Percentiles rank a stretch among this genome's conserved stretches.
Conservation (phyloP, 2,113 vertebrate genomes). For the Circaetus cinerascens region DNA sequence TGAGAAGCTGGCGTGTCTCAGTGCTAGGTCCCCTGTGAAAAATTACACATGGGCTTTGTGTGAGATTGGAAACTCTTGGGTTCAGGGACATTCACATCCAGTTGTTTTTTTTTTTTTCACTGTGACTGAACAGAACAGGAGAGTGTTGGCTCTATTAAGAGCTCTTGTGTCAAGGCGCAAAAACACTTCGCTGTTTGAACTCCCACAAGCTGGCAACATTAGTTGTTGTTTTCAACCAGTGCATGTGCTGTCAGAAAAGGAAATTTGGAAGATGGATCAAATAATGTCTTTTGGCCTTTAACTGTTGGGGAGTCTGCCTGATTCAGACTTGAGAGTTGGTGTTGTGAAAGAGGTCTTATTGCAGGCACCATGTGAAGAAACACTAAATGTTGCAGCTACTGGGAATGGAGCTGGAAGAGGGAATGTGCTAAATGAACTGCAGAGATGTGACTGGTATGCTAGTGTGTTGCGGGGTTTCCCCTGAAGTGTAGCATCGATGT, state of each 20-base stretch:
- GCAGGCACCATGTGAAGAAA: background rate
- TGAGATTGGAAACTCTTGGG: background rate
- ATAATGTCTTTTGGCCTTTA: background rate
- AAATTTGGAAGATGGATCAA: background rate
- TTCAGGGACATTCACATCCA: background rate
- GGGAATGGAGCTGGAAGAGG: background rate
- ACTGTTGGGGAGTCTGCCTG: background rate
- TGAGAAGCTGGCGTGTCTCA: background rate
- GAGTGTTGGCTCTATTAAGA: background rate
- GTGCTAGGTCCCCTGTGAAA: background rate
- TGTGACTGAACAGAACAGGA: background rate
- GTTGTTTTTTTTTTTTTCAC: background rate
- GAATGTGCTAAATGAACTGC: background rate
- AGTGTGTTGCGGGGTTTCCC: background rate
- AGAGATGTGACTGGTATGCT: background rate
- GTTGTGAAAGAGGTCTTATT: background rate
- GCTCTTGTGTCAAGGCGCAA: background rate
- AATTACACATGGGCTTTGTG: background rate
- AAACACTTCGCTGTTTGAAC: background rate
- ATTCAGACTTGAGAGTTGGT: background rate
- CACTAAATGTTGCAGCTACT: background rate
- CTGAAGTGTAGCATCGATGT: background rate
- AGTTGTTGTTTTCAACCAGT: background rate
- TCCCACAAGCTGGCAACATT: accelerated
- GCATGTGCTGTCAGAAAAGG: background rate